Percentiles rank a stretch among this genome's conserved stretches.
phyloP scores from a whole-genome alignment of 2,888 invertebrate genomes.

The Nasonia oneida region DNA sequence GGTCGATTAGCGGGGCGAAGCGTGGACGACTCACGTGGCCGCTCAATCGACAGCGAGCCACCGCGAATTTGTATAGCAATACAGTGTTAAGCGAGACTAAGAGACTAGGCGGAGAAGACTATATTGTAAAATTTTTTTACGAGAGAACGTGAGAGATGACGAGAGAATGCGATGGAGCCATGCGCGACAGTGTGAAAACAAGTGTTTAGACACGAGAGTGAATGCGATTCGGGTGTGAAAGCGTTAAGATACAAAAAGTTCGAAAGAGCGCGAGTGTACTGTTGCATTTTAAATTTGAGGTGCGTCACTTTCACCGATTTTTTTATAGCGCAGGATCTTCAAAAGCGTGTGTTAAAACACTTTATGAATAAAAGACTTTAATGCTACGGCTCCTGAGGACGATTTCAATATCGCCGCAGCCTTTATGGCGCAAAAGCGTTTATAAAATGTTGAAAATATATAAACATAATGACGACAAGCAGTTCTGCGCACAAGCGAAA shows the following conservation, averaged over 20 bases:
- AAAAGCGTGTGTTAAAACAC: conserved; percentile 29
- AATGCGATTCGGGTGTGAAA: conserved; percentile 20
- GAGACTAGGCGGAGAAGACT: conserved; percentile 68
- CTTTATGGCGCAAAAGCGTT: conserved; percentile 11
- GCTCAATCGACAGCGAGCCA: conserved; percentile 27
- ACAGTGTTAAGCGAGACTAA: conserved; percentile 67
- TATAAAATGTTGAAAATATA: conserved; percentile 18
- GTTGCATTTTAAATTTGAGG: conserved; percentile 60
- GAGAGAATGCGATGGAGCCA: conserved; percentile 18
- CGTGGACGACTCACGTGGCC: conserved; percentile 44
- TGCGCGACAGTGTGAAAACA: conserved; percentile 21
- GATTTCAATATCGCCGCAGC: conserved; percentile 40
- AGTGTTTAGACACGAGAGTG: conserved; percentile 36
- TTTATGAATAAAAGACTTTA: conserved; percentile 43
- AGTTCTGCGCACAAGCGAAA: conserved; percentile 42
- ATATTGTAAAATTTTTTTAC: conserved; percentile 64
- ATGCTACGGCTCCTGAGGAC: conserved; percentile 1
- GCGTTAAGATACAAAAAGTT: conserved; percentile 5
- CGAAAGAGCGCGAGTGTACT: conserved; percentile 35
- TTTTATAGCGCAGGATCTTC: conserved; percentile 38
- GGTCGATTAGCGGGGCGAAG: background rate
- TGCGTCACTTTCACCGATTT: conserved; percentile 51
- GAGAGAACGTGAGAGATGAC: conserved; percentile 44
- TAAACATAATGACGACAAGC: conserved; percentile 10
- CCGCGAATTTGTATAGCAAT: conserved; percentile 61